Evolutionary conservation across 2,797 vertebrate genomes (phyloP), one percentile per base, ranked within the genome.

Genomic region (Gymnoscopelus braueri): DNA sequence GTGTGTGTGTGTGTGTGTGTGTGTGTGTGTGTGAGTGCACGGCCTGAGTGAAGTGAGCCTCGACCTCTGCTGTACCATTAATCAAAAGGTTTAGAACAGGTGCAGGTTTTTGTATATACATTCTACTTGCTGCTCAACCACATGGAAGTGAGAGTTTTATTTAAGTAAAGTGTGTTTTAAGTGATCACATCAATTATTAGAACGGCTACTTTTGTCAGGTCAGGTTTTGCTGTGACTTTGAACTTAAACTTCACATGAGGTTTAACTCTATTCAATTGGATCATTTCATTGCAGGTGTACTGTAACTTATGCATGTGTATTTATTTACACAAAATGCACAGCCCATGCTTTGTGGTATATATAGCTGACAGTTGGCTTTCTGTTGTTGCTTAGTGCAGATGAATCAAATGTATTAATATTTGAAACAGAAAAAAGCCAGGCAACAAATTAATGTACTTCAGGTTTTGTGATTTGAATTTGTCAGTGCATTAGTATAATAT

Each of bases 51-150:
- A 85, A 73, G 72, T 58, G 19, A 63, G 74, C 64, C n/a, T 4
- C 60, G 35, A 78, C 63, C 66, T 80, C 61, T 71, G 56, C 83
- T 80, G 72, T 2, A 50, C 11, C 70, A 74, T 81, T 60, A 76
- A 32, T 67, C 71, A 66, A 65, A 19, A 60, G 53, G 32, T 55
- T 59, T 47, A 19, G 76, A 87, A 68, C 86, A 91, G 83, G 87
- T 91, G 90, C 78, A 87, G 29, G 19, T 6, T n/a, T 63, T 60
- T 59, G 10, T 50, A 29, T 47, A 6, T 13, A 19, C 32, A 10
- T 59, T 52, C 7, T 71, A 11, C 47, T 49, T 65, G 8, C 69
- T 39, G 10, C 11, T 64, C 19, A 56, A n/a, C 50, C 7, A 64
- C 15, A 19, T 48, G 8, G 12, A 57, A 66, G 15, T 14, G 3